Conservation (phyloP, 2,888 invertebrate species). For the Callyntrura guangdongensis region DNA sequence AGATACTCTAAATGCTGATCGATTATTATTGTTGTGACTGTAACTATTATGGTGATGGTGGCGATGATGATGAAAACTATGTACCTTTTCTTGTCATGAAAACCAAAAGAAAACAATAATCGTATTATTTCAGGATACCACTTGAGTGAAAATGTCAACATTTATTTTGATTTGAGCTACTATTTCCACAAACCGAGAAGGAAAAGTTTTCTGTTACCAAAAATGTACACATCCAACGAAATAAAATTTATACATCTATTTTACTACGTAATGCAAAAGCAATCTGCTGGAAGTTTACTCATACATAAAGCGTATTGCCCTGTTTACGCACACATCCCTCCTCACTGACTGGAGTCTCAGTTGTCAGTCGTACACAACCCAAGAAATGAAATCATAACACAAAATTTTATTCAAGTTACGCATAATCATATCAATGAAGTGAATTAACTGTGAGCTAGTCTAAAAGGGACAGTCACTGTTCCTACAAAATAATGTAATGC, state of each 20-base stretch:
- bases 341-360: background rate
- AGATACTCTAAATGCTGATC: constrained; percentile 68
- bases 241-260: background rate
- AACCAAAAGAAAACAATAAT: constrained; percentile 72
- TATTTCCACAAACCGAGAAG: background rate
- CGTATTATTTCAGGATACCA: constrained; percentile 62
- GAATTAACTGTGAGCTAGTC: constrained; percentile 35
- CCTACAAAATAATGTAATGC: constrained; percentile 41
- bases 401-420: constrained; percentile 19
- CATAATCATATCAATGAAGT: constrained; percentile 45
- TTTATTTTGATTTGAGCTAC: constrained; percentile 70
- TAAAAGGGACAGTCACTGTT: constrained; percentile 8
- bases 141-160: constrained; percentile 67
- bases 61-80: constrained; percentile 82
- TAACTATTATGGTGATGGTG: constrained; percentile 61
- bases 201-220: background rate
- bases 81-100: constrained; percentile 94
- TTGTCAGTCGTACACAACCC: background rate
- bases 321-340: background rate
- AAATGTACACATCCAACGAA: background rate
- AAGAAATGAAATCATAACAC: constrained; percentile 61
- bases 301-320: background rate
- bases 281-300: constrained; percentile 34
- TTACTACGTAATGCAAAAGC: constrained; percentile 23
- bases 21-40: constrained; percentile 63